Conservation (phyloP, 2,888 invertebrate species). For the Fissipunctia ypsillon region DNA sequence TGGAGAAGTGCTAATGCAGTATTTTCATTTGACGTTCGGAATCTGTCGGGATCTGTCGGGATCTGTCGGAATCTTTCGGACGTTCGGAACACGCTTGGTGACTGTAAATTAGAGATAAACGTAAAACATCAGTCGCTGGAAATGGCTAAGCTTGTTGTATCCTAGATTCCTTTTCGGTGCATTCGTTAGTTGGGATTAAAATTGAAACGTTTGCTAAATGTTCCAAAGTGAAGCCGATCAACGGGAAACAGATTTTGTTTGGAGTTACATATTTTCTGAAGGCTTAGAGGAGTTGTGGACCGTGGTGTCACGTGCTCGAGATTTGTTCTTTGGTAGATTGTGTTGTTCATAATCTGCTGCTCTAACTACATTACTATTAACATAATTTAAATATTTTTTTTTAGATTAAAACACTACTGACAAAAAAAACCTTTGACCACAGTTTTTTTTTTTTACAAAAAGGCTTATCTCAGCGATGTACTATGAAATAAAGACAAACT, state of each 20-base stretch:
- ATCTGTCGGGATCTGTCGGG: conserved; percentile 31
- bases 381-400: background rate
- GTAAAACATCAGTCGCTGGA: conserved; percentile 49
- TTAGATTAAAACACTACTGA: no score
- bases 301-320: no score
- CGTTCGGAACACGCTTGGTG: conserved; percentile 24
- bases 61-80: conserved; percentile 34
- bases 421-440: no score
- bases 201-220: conserved; percentile 29
- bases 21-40: conserved; percentile 52
- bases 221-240: conserved; percentile 41
- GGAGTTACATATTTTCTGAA: conserved; percentile 4
- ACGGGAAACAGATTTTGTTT: conserved; percentile 4
- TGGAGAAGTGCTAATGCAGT: conserved; percentile 51
- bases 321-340: background rate
- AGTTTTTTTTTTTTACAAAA: background rate
- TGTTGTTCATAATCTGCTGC: background rate
- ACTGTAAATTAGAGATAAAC: conserved; percentile 57
- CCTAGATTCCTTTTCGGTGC: conserved; percentile 59
- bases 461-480: background rate
- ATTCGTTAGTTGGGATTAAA: conserved; percentile 64
- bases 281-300: background rate
- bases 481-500: background rate
- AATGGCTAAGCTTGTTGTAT: conserved; percentile 60
- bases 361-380: background rate